Evolutionary conservation across 2,113 vertebrate genomes (phyloP), one percentile per base, ranked within the genome.

Genomic region (Brachypteracias leptosomus): DNA sequence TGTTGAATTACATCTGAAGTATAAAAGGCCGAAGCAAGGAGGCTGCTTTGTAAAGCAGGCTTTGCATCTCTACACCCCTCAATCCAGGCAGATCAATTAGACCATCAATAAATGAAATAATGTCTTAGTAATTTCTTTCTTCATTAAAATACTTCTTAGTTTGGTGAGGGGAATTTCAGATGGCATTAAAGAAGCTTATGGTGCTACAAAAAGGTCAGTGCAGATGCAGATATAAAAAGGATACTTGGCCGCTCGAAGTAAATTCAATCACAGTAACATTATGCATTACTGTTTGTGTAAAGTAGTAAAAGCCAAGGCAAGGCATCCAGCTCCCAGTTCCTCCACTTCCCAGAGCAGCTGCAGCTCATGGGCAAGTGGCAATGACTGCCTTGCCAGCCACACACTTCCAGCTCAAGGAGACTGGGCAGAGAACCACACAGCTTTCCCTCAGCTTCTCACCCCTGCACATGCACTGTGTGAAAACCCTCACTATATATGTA

Each of bases 401-500:
- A 11, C 38, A 2, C 6, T 22, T 7, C 25, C 26, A 36, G 10
- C 21, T 15, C 20, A 2, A 7, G 9, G 55, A 2, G 0, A 9
- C 0, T 22, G 76, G 51, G 73, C 65, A 51, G 73, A 22, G 42
- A 44, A 67, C 16, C 3, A 13, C 35, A 7, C 16, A 7, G 13
- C 40, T 52, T n/a, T 6, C 24, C 3, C 47, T 10, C 7, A 22
- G 4, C 29, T 24, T 18, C 57, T n/a, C 75, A 0, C 47, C 17
- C 4, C 0, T 1, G 6, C 12, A 6, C 36, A n/a, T 18, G 3
- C 8, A 25, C 8, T 4, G 7, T 0, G 6, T 7, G 11, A 25
- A 59, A 59, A 36, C 7, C 36, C 46, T 40, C n/a, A 36, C 25
- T 3, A 65, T 2, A 3, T 3, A 26, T 0, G 3, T 4, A 9